Base-by-base conservation (phyloP, 1,140 invertebrate species). In the Proctacanthus coquilletti region DNA sequence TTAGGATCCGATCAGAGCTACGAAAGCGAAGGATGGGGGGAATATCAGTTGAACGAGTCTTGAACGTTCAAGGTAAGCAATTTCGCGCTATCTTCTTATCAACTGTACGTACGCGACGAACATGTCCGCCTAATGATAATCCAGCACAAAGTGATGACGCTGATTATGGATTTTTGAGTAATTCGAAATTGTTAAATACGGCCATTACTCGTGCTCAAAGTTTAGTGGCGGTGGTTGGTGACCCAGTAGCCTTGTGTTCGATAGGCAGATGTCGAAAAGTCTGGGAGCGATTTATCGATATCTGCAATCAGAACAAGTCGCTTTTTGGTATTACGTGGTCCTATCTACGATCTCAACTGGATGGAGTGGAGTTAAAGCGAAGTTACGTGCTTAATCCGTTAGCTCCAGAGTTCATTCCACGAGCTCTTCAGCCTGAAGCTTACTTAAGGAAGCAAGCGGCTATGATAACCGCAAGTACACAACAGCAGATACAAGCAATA, bases 1-100 rank as follows among this genome's bases (percentile, higher is more conserved):
- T 75, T 43, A 66, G 77, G 27, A 86, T 91, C 33, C 68, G 84
- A 39, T 71, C 69, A n/a, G 82, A 86, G 51, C 51, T 91, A 13
- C 65, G 84, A 21, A 83, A 84, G 51, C 63, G 72, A 4, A 66
- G 75, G 31, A 68, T 88, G 50, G 71, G 70, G 39, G 75, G 78
- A 27, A 77, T 91, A 20, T 83, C 80, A 5, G 86, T 89, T 2
- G 86, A 89, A 54, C 63, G 84, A 41, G 84, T 89, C 8, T 63
- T 86, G 1, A 91, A 91, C 62, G 83, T 88, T 1, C 86, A 91
- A 64, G 84, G 84, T 56, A 89, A 89, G 56, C 84, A 91, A 58
- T 92, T 89, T 51, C 67, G 83, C 8, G 84, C 80, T 1, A 76
- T 91, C 19, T 81, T 92, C 45, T 62, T 91, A 23, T 86, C 81